phyloP scores from a whole-genome alignment of 2,888 invertebrate genomes.

The Cenopis cana region DNA sequence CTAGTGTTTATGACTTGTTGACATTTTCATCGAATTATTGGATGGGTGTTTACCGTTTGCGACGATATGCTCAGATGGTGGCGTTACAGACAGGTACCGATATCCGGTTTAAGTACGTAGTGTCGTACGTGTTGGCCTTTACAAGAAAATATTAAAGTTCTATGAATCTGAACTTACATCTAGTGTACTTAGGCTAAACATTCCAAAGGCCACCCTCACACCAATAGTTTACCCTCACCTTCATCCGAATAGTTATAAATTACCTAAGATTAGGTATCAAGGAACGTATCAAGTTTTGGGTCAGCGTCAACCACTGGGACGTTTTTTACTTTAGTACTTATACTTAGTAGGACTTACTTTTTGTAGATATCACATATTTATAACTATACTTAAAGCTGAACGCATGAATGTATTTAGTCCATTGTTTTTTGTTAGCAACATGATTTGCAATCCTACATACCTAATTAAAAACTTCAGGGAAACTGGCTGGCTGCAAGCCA shows the following conservation, averaged over 20 bases:
- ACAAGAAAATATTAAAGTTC: neutral
- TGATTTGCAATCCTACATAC: neutral
- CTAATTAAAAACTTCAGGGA: slow-evolving; percentile 32
- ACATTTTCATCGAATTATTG: slow-evolving; percentile 15
- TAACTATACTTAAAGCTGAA: neutral
- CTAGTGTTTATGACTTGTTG: slow-evolving; percentile 45
- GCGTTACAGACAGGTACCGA: slow-evolving; percentile 9
- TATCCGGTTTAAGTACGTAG: slow-evolving; percentile 27
- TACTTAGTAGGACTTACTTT: no score
- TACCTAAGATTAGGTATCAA: no score
- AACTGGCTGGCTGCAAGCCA: slow-evolving; percentile 51
- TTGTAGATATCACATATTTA: no score
- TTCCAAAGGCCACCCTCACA: no score
- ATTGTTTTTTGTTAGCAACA: neutral
- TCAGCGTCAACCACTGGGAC: no score
- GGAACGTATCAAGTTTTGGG: no score
- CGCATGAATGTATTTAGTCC: neutral
- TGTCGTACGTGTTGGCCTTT: neutral
- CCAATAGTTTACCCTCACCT: no score
- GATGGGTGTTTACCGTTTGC: neutral
- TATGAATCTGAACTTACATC: neutral
- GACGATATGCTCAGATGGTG: slow-evolving; percentile 4
- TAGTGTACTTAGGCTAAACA: neutral
- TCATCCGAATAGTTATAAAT: no score
- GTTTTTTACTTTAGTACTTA: no score